Percentiles rank a stretch among this genome's conserved stretches.
Conservation (phyloP, 2,888 invertebrate genomes). For the Venustoraphidia nigricollis region DNA sequence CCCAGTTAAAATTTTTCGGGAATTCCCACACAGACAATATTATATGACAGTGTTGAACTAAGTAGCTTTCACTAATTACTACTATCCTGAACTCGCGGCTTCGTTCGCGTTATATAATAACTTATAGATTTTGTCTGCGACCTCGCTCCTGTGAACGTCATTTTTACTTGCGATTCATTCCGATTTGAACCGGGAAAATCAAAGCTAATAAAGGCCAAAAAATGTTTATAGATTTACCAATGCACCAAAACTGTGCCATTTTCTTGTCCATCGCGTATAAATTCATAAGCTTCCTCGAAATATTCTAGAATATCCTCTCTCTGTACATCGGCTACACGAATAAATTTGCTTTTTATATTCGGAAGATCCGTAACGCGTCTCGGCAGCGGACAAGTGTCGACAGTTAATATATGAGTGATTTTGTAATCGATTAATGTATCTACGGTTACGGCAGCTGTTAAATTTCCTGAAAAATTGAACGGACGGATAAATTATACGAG, state of each 20-base stretch:
- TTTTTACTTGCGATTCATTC: neutral
- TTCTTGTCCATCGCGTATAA: constrained; percentile 51
- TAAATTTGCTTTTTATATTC: constrained; percentile 52
- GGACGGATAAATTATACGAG: neutral
- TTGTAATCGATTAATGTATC: constrained; percentile 46
- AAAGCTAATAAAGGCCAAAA: neutral
- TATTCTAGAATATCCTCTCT: constrained; percentile 71
- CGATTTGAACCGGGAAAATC: neutral
- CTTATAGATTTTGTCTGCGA: too few relatives aligned
- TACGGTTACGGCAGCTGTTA: constrained; percentile 63
- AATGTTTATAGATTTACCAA: constrained; percentile 39
- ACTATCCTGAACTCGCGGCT: too few relatives aligned
- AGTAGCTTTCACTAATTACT: too few relatives aligned
- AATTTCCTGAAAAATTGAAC: constrained; percentile 42
- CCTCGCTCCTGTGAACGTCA: too few relatives aligned
- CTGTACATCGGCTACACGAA: constrained; percentile 71
- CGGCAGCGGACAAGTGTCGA: constrained; percentile 74
- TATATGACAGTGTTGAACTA: too few relatives aligned
- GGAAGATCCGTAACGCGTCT: constrained; percentile 50
- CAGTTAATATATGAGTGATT: constrained; percentile 64
- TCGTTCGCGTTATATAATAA: too few relatives aligned
- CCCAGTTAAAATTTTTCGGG: too few relatives aligned
- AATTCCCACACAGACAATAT: too few relatives aligned
- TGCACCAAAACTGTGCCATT: constrained; percentile 68
- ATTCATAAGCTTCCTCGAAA: constrained; percentile 60